Conservation (phyloP, 2,113 vertebrate genomes). For the Casuarius casuarius region DNA sequence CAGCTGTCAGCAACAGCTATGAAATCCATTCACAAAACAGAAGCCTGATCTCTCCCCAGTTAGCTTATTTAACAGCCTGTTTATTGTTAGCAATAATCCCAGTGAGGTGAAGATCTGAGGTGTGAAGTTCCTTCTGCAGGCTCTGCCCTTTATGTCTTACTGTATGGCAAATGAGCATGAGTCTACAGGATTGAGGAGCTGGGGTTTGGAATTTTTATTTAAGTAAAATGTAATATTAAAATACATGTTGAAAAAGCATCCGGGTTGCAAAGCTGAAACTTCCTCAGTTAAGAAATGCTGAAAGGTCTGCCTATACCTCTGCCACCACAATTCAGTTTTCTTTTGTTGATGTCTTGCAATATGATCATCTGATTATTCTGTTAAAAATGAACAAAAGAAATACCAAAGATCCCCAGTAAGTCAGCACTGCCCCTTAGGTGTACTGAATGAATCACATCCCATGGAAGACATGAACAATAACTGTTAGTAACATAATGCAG, state of each 20-base stretch:
- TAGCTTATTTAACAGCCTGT: neutral
- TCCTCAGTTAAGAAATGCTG: neutral
- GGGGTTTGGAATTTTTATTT: neutral
- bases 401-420: neutral
- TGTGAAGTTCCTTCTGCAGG: neutral
- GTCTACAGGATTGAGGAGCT: too few species aligned
- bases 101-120: neutral
- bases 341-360: neutral
- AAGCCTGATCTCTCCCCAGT: neutral
- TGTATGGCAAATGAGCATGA: fast-evolving
- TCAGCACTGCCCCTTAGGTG: neutral
- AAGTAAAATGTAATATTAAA: neutral
- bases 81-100: neutral
- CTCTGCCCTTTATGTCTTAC: neutral
- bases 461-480: neutral
- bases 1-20: constrained; percentile 1
- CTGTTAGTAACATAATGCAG: neutral
- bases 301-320: neutral
- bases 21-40: neutral
- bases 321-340: neutral
- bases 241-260: neutral
- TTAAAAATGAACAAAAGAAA: neutral
- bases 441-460: neutral
- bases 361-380: neutral
- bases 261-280: neutral